These are phyloP conservation scores for Cossypha dichroa DNA, from an alignment of 2,797 vertebrate species.

Conservation along the genomic window DNA sequence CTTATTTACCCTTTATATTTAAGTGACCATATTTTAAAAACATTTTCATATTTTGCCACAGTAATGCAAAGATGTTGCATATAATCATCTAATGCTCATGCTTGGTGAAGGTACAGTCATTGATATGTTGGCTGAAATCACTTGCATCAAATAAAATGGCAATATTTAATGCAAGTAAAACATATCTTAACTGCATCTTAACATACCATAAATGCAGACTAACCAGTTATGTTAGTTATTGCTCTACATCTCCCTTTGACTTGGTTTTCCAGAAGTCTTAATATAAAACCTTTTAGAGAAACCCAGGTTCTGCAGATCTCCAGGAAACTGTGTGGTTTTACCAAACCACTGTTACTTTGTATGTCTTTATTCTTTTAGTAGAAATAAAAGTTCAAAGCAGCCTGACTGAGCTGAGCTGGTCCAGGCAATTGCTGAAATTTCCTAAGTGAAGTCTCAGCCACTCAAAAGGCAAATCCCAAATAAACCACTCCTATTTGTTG, in stretches of 20 bases:
- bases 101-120: constrained; percentile 54
- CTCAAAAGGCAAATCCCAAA: not conserved
- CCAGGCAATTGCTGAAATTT: not conserved
- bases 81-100: not conserved
- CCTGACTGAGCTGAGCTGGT: not conserved
- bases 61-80: constrained; percentile 18
- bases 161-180: constrained; percentile 69
- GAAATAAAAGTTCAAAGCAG: not conserved
- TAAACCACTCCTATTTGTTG: not conserved
- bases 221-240: constrained; percentile 16
- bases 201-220: not conserved
- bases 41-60: not conserved
- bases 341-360: not conserved
- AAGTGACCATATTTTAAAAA: not conserved
- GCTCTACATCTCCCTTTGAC: not conserved
- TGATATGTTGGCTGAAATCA: constrained; percentile 44
- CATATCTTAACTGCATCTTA: constrained; percentile 46
- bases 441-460: not conserved
- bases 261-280: constrained; percentile 19
- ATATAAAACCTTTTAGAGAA: not conserved
- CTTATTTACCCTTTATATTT: not conserved
- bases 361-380: not conserved
- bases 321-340: not conserved
- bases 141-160: constrained; percentile 63
- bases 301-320: not conserved